Conservation (phyloP, 2,888 invertebrate genomes). For the Cantharis nigra region DNA sequence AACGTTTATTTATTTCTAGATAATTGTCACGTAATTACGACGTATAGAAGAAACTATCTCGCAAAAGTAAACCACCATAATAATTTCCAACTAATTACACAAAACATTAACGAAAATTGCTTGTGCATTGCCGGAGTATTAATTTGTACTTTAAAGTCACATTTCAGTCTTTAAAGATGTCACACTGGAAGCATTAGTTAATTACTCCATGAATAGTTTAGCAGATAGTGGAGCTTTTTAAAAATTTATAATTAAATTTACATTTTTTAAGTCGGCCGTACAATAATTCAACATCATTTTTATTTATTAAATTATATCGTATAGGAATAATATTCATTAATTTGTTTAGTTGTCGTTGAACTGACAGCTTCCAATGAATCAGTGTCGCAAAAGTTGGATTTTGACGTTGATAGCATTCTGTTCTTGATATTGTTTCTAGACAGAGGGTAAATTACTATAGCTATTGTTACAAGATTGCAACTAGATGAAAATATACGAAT, state of each 20-base stretch:
- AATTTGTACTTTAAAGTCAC: background rate
- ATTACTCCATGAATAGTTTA: background rate
- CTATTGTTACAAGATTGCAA: constrained; percentile 2
- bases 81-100: background rate
- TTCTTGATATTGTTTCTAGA: constrained; percentile 19
- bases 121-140: background rate
- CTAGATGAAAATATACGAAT: constrained; percentile 8
- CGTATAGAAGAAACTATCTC: background rate
- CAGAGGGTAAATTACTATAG: constrained; percentile 14
- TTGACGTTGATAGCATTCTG: constrained; percentile 19
- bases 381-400: constrained; percentile 16
- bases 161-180: background rate
- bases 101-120: background rate
- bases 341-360: constrained; percentile 12
- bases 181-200: background rate
- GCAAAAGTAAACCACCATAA: background rate
- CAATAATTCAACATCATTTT: background rate
- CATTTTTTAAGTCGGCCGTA: background rate
- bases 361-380: constrained; percentile 16
- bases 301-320: constrained; percentile 5
- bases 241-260: background rate
- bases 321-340: constrained; percentile 13
- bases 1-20: background rate
- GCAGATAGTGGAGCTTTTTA: background rate
- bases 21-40: background rate